Percentiles rank a stretch among this genome's conserved stretches.
phyloP scores from a whole-genome alignment of 2,797 vertebrate species.

The Microctenopoma steveboyesi region DNA sequence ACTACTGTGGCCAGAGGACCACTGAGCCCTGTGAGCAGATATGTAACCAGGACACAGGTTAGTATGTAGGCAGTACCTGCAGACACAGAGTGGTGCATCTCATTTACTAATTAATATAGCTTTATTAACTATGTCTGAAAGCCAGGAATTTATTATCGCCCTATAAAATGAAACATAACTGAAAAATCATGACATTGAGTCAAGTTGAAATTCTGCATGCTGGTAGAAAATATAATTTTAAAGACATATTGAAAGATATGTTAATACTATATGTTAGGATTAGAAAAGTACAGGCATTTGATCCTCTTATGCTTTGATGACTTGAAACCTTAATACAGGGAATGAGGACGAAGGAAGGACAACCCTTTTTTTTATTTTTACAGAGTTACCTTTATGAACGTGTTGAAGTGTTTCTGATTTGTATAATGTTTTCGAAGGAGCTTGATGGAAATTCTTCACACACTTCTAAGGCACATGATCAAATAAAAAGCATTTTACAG shows the following conservation, averaged over 20 bases:
- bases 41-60: slow-evolving; percentile 95
- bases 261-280: neutral
- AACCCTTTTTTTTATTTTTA: neutral
- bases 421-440: neutral
- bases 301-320: neutral
- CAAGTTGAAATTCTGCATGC: neutral
- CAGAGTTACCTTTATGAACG: slow-evolving; percentile 10
- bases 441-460: neutral
- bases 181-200: too few species aligned
- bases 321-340: neutral
- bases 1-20: slow-evolving; percentile 95
- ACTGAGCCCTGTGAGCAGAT: slow-evolving; percentile 96
- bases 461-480: neutral
- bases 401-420: slow-evolving; percentile 2
- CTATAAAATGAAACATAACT: too few species aligned
- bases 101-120: too few species aligned
- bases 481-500: neutral
- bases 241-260: neutral
- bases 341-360: neutral
- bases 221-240: neutral
- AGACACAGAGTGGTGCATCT: neutral
- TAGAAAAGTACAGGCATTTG: neutral
- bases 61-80: slow-evolving; percentile 47
- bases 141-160: too few species aligned
- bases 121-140: too few species aligned